Evolutionary conservation across 2,797 vertebrate species (phyloP).

Genomic region (Pseudochaenichthys georgianus): DNA sequence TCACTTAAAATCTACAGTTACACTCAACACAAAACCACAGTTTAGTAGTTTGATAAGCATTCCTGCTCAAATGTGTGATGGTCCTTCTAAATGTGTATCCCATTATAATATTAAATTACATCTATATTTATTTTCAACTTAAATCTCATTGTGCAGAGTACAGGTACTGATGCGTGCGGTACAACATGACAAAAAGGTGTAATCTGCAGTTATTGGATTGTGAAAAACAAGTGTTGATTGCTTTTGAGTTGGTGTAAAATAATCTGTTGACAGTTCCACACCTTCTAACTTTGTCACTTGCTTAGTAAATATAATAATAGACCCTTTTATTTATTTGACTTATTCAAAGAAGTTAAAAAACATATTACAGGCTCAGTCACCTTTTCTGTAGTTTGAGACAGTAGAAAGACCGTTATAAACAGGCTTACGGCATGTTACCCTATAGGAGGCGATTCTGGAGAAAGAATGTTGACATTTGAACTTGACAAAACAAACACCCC

Average conservation of each 20-base stretch:
- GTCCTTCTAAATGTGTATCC: background rate
- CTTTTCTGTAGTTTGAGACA: too few species aligned
- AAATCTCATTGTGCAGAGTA: background rate
- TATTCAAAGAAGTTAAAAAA: background rate
- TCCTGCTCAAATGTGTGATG: background rate
- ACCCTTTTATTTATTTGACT: background rate
- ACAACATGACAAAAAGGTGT: too few species aligned
- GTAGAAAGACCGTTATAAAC: too few species aligned
- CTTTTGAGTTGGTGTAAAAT: constrained; percentile 12
- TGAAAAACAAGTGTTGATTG: constrained; percentile 12
- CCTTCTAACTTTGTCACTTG: constrained; percentile 3
- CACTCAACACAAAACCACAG: too few species aligned
- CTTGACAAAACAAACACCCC: too few species aligned
- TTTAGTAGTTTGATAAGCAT: background rate
- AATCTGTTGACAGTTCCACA: background rate
- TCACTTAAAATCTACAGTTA: too few species aligned
- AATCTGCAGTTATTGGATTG: background rate
- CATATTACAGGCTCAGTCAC: too few species aligned
- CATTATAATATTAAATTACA: background rate
- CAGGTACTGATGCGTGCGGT: background rate
- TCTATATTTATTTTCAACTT: background rate
- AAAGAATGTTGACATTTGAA: too few species aligned
- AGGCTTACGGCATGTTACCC: too few species aligned
- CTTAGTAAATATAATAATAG: background rate
- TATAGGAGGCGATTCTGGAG: too few species aligned